Evolutionary conservation across 2,113 vertebrate species (phyloP).

Genomic region (western clawed frog (Xenopus tropicalis)): DNA sequence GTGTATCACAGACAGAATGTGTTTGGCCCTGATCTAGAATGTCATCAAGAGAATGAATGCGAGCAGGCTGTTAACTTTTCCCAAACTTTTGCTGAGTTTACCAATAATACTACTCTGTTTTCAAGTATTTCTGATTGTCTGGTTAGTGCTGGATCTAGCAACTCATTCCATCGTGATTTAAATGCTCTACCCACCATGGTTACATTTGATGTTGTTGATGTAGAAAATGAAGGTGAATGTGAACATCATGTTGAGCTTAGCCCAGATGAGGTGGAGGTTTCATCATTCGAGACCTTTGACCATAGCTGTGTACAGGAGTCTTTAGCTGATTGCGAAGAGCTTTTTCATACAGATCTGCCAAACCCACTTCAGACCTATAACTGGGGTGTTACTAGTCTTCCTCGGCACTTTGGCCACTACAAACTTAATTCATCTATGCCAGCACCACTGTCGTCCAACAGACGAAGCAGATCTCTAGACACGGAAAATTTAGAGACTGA

Average conservation of each 20-base stretch:
- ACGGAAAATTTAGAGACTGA: constrained; percentile 81
- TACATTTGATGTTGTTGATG: constrained; percentile 91
- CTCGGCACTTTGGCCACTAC: constrained; percentile 78
- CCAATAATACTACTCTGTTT: constrained; percentile 78
- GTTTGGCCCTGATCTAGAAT: constrained; percentile 15
- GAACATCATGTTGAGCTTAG: constrained; percentile 84
- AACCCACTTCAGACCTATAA: constrained; percentile 67
- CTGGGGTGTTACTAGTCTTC: constrained; percentile 89
- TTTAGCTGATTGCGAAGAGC: constrained; percentile 78
- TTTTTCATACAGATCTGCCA: constrained; percentile 70
- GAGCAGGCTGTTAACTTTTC: constrained; percentile 87
- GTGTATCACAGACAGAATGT: constrained; percentile 30
- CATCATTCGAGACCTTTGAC: constrained; percentile 83
- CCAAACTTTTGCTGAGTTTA: constrained; percentile 87
- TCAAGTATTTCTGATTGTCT: constrained; percentile 73
- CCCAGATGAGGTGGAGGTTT: constrained; percentile 76
- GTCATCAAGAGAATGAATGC: constrained; percentile 57
- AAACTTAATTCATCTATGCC: constrained; percentile 69
- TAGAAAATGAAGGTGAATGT: constrained; percentile 90
- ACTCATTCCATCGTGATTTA: constrained; percentile 82
- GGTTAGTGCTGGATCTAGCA: constrained; percentile 72
- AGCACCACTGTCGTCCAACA: constrained; percentile 73
- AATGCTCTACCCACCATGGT: constrained; percentile 89
- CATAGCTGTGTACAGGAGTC: constrained; percentile 81
- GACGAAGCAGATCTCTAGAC: constrained; percentile 88